Evolutionary conservation across 2,888 invertebrate genomes (phyloP), one percentile per base, ranked within the genome.

Genomic region (Volucella inanis): DNA sequence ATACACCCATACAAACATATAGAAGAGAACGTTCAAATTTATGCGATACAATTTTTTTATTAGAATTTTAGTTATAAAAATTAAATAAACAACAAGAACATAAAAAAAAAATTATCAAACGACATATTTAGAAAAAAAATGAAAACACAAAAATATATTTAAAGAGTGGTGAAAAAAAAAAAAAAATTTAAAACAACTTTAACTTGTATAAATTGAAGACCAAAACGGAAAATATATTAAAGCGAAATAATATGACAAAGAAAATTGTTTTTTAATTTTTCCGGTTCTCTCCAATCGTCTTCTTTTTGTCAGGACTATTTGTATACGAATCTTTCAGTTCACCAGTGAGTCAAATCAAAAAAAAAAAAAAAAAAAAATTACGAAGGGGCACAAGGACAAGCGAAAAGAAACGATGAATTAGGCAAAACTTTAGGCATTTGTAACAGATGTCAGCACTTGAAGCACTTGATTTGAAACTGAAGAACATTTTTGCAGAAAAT

Each of bases 161-260:
- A 6, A 31, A 31, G 6, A 31, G 31, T 31, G 31, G 31, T n/a
- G 6, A 4, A 31, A 6, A 31, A 59, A 70, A 65, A 45, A 54
- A 14, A 22, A 12, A 64, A 54, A 67, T 62, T 49, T n/a, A 67
- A 61, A 76, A 57, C 39, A 50, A 80, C 59, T 81, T 81, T 57
- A 72, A 85, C 77, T 68, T 85, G 81, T 81, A 74, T 67, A 81
- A 76, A 81, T 76, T 85, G 57, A 85, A 72, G 85, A 85, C 85
- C 85, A 85, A 83, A 62, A 54, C 49, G 50, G 68, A 68, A 77
- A 76, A 72, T 76, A 85, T 85, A 85, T 71, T 80, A 80, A 75
- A 72, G 67, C 76, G 62, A 85, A 77, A 68, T 77, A 72, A 71
- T 65, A 59, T 10, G 54, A 77, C 57, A 59, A 54, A 65, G 45